phyloP scores from a whole-genome alignment of 2,888 invertebrate species.

The Anorthoa munda region DNA sequence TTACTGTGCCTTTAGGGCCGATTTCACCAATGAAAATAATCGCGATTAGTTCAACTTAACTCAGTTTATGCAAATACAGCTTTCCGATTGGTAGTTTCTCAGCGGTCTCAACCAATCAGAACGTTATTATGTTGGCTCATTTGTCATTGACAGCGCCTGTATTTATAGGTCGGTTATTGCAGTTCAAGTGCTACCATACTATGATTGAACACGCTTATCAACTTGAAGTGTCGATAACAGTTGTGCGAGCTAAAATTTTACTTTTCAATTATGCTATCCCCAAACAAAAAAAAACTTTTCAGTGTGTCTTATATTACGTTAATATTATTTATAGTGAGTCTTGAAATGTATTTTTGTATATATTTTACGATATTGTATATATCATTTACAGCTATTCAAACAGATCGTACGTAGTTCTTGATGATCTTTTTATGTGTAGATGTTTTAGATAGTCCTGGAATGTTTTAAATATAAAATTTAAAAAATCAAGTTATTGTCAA shows the following conservation, averaged over 20 bases:
- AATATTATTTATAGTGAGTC: conserved; percentile 6
- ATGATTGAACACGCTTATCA: not conserved
- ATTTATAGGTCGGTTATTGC: not conserved
- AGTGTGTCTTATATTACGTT: conserved; percentile 13
- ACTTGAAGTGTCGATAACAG: not conserved
- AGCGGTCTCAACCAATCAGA: no score
- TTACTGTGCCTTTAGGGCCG: no score
- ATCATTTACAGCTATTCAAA: conserved; percentile 17
- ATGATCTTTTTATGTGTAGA: not conserved
- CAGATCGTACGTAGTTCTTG: conserved; percentile 1
- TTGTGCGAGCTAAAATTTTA: conserved; percentile 42
- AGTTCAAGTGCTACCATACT: not conserved
- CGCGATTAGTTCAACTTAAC: no score
- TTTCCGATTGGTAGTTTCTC: no score
- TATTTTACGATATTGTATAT: conserved; percentile 20
- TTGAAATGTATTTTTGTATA: conserved; percentile 28
- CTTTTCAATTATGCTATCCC: conserved; percentile 13
- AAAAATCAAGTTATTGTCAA: conserved; percentile 13
- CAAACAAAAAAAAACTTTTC: not conserved
- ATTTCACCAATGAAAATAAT: no score
- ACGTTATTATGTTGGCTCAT: no score
- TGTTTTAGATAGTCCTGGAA: conserved; percentile 47
- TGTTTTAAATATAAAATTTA: conserved; percentile 25
- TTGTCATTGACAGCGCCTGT: not conserved
- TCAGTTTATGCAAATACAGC: no score